A percentile compares a stretch with the other conserved stretches of the same genome.
phyloP scores from a whole-genome alignment of 2,888 invertebrate species.

The Drosophila testacea region DNA sequence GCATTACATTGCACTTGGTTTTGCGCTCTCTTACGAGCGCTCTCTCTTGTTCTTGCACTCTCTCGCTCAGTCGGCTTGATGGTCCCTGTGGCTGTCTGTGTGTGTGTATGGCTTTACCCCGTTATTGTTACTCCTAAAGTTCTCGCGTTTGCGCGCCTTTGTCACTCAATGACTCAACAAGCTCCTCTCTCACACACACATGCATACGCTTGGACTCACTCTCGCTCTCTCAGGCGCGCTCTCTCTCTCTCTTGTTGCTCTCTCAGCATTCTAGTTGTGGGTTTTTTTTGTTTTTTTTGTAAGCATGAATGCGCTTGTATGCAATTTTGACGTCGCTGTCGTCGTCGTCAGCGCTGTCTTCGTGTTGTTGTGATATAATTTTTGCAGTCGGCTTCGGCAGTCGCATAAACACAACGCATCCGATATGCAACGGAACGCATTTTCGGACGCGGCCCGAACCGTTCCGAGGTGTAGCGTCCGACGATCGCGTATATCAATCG shows the following conservation, averaged over 20 bases:
- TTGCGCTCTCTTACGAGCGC: conserved; percentile 10
- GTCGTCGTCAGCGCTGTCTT: conserved; percentile 68
- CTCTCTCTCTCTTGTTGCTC: conserved; percentile 32
- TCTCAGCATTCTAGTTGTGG: conserved; percentile 66
- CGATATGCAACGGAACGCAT: conserved; percentile 86
- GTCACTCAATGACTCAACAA: conserved; percentile 67
- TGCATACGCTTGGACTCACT: conserved; percentile 8
- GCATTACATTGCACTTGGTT: conserved; percentile 61
- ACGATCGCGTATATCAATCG: conserved; percentile 85
- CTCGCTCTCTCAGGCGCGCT: conserved; percentile 25
- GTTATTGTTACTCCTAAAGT: conserved; percentile 70
- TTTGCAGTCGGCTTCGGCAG: conserved; percentile 84
- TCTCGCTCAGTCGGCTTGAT: conserved; percentile 34
- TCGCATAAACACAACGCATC: conserved; percentile 86
- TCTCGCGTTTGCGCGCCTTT: conserved; percentile 74
- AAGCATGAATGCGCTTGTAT: conserved; percentile 75
- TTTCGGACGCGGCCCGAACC: conserved; percentile 86
- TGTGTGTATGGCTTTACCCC: conserved; percentile 58
- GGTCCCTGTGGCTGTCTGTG: conserved; percentile 8
- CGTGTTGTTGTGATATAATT: conserved; percentile 85
- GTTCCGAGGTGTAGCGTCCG: conserved; percentile 86
- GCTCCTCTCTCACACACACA: conserved; percentile 33
- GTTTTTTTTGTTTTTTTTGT: conserved; percentile 38
- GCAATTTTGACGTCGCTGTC: conserved; percentile 67
- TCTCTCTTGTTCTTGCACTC: conserved; percentile 14